Percentiles rank a stretch among this genome's conserved stretches.
Evolutionary conservation across 2,888 invertebrate species (phyloP).

Genomic region (Apoda limacodes): DNA sequence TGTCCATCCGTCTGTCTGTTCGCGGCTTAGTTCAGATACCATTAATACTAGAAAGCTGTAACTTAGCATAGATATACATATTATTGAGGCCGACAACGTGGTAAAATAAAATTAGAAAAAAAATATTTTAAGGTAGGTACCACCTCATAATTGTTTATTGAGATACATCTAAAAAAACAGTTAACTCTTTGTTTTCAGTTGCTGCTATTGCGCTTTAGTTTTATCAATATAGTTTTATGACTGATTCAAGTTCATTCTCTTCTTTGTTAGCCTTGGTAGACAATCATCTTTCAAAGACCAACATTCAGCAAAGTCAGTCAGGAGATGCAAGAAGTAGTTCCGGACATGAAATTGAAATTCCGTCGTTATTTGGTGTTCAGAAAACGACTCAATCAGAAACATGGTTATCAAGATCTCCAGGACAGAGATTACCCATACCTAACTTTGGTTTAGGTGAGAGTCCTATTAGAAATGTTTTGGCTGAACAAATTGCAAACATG

Average conservation of each 20-base stretch:
- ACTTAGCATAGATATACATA: too few relatives aligned
- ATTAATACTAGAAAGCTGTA: too few relatives aligned
- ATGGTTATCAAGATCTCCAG: conserved; percentile 24
- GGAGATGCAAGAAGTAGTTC: conserved; percentile 18
- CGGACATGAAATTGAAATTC: conserved; percentile 18
- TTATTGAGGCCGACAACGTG: too few relatives aligned
- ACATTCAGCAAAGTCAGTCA: conserved; percentile 26
- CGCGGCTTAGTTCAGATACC: too few relatives aligned
- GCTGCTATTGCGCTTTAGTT: too few relatives aligned
- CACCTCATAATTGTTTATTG: too few relatives aligned
- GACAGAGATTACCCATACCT: conserved; percentile 34
- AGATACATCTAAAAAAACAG: too few relatives aligned
- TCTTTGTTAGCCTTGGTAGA: conserved; percentile 49
- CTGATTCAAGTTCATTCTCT: conserved; percentile 42
- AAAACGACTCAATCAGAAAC: conserved; percentile 31
- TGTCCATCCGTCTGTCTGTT: too few relatives aligned
- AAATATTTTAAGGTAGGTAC: too few relatives aligned
- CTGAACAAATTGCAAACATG: conserved; percentile 50
- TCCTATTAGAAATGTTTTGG: conserved; percentile 35
- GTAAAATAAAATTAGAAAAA: too few relatives aligned
- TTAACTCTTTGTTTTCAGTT: too few relatives aligned
- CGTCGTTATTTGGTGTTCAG: conserved; percentile 18
- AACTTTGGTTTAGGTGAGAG: conserved; percentile 29
- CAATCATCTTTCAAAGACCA: conserved; percentile 49
- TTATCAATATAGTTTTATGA: too few relatives aligned